Percentiles rank a stretch among this genome's conserved stretches.
phyloP scores from a whole-genome alignment of 2,113 vertebrate genomes.

The Sturnira hondurensis region DNA sequence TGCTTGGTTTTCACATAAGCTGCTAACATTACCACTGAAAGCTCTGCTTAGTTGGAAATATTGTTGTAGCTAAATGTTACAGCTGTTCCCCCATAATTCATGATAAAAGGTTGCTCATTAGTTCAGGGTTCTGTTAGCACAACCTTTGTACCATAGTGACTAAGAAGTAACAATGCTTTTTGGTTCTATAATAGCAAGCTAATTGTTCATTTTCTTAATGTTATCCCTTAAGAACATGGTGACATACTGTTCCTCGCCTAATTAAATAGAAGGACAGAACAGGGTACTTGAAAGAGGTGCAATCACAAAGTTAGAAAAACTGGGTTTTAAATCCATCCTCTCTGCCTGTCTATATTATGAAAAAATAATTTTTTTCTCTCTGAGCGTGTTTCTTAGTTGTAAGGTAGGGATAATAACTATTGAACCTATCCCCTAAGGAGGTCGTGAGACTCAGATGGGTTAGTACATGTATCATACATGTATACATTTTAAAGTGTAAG shows the following conservation, averaged over 20 bases:
- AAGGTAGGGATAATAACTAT: neutral
- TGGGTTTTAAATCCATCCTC: neutral
- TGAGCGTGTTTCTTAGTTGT: neutral
- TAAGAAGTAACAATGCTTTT: neutral
- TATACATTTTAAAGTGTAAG: neutral
- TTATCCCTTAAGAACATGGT: neutral
- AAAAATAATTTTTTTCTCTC: neutral
- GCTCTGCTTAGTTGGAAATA: slow-evolving; percentile 52
- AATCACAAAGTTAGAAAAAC: neutral
- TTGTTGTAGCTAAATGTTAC: slow-evolving; percentile 53
- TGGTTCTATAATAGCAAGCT: neutral
- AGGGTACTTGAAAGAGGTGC: neutral
- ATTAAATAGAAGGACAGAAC: neutral
- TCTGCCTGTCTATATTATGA: neutral
- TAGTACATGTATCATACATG: neutral
- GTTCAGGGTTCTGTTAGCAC: slow-evolving; percentile 12
- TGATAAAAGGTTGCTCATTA: slow-evolving; percentile 46
- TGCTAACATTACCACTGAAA: slow-evolving; percentile 30
- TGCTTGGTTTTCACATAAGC: slow-evolving; percentile 38
- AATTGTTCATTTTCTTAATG: slow-evolving; percentile 25
- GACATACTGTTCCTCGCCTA: neutral
- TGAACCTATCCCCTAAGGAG: neutral
- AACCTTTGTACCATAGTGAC: slow-evolving; percentile 35
- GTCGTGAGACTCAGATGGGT: neutral
- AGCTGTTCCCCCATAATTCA: slow-evolving; percentile 45